Percentiles rank a stretch among this genome's conserved stretches.
These are phyloP conservation scores for Apis mellifera DNA, from an alignment of 1,140 invertebrate genomes.

Conservation along the genomic window DNA sequence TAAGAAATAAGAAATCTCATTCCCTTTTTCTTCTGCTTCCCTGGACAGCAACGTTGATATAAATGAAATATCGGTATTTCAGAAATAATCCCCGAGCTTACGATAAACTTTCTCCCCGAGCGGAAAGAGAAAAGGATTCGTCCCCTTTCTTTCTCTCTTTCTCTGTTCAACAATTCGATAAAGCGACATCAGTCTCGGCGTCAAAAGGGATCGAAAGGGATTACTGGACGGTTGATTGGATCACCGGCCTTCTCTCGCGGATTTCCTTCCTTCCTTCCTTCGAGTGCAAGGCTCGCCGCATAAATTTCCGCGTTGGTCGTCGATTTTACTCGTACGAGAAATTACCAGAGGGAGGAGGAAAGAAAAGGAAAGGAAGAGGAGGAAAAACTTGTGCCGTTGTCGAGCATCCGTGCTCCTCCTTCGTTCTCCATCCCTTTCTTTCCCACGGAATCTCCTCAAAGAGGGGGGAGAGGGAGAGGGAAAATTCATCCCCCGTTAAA, in stretches of 20 bases:
- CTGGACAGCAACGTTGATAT: background rate
- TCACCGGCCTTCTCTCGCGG: constrained; percentile 12
- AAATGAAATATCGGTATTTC: background rate
- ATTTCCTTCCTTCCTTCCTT: constrained; percentile 5
- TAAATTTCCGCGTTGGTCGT: constrained; percentile 20
- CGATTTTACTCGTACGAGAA: background rate
- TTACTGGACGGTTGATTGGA: constrained; percentile 48
- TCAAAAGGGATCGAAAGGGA: constrained; percentile 59
- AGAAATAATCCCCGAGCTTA: background rate
- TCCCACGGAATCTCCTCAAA: too few species aligned
- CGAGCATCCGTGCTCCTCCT: background rate
- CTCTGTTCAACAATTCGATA: constrained; percentile 33
- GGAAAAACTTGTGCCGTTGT: background rate
- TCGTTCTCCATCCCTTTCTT: background rate
- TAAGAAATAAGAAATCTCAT: background rate
- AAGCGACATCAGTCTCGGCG: constrained; percentile 32
- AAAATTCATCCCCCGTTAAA: background rate
- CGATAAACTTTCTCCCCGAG: background rate
- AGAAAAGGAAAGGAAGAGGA: background rate
- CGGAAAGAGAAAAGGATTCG: constrained; percentile 23
- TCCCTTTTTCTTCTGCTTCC: too few species aligned
- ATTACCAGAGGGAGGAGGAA: background rate
- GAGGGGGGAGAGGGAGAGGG: too few species aligned
- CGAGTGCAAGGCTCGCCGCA: background rate
- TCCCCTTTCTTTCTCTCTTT: background rate